These are phyloP conservation scores for Tenthredo amoena DNA, from an alignment of 2,888 invertebrate species.

Conservation along the genomic window DNA sequence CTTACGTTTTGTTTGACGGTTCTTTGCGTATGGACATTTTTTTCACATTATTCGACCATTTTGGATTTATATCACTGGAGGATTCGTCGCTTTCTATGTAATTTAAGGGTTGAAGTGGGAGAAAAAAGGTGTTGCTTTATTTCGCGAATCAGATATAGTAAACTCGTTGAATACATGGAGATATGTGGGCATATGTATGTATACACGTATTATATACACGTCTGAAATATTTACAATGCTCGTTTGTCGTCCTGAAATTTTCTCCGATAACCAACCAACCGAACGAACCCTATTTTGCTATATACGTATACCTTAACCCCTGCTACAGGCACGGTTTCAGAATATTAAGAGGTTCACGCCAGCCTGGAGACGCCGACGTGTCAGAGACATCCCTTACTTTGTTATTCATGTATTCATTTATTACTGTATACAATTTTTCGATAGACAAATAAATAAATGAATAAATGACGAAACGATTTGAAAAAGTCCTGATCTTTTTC, in stretches of 20 bases:
- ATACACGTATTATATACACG: not conserved
- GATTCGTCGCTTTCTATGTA: too few relatives aligned
- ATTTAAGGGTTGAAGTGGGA: too few relatives aligned
- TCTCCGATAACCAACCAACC: conserved; percentile 26
- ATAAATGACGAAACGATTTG: too few relatives aligned
- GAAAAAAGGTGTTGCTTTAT: too few relatives aligned
- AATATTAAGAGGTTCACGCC: conserved; percentile 23
- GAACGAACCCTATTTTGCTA: not conserved
- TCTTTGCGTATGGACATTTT: too few relatives aligned
- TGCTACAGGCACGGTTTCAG: not conserved
- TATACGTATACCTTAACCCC: not conserved
- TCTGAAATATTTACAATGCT: conserved; percentile 35
- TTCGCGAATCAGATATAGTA: not conserved
- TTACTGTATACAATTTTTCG: not conserved
- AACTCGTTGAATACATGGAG: not conserved
- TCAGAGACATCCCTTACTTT: not conserved
- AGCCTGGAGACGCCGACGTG: not conserved
- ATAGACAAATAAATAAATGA: not conserved
- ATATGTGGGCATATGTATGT: not conserved
- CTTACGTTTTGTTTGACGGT: too few relatives aligned
- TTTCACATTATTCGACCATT: too few relatives aligned
- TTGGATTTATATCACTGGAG: too few relatives aligned
- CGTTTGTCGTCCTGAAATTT: conserved; percentile 24
- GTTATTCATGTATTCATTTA: not conserved
- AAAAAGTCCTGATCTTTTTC: not conserved